Percentiles rank a stretch among this genome's conserved stretches.
These are phyloP conservation scores for Pterocles orientalis DNA, from an alignment of 2,113 vertebrate genomes.

Conservation along the genomic window DNA sequence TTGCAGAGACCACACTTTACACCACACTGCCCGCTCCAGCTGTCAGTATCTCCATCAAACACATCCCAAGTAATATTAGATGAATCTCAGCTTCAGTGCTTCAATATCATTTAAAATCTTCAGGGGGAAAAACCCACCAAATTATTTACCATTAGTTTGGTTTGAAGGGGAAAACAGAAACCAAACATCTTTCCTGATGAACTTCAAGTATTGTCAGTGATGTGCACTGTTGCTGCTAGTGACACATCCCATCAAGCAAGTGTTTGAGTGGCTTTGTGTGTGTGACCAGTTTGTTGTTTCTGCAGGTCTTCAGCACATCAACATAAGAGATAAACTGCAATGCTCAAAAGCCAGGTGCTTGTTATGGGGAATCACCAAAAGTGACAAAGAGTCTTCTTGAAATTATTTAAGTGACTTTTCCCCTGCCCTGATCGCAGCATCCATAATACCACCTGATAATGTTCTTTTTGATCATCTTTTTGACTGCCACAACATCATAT, in stretches of 20 bases:
- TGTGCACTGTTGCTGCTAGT: not conserved
- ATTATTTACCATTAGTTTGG: not conserved
- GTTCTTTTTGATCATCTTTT: not conserved
- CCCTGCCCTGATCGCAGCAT: not conserved
- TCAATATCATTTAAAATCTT: not conserved
- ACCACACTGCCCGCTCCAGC: too few relatives aligned
- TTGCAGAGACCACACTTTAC: not conserved
- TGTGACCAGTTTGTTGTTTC: not conserved
- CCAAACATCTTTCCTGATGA: not conserved
- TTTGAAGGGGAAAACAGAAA: not conserved
- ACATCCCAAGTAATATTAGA: not conserved
- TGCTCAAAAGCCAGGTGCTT: not conserved
- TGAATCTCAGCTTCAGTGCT: not conserved
- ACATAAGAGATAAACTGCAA: not conserved
- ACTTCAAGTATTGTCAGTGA: not conserved
- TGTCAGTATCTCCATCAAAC: not conserved
- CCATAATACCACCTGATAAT: not conserved
- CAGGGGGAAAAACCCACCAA: accelerated
- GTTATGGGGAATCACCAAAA: not conserved
- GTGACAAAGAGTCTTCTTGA: not conserved
- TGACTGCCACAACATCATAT: not conserved
- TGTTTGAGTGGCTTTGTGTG: not conserved
- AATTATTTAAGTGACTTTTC: not conserved
- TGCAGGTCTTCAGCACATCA: not conserved
- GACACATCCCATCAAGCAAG: not conserved